Evolutionary conservation across 2,888 invertebrate genomes (phyloP).

Genomic region (Chloromyia formosa): DNA sequence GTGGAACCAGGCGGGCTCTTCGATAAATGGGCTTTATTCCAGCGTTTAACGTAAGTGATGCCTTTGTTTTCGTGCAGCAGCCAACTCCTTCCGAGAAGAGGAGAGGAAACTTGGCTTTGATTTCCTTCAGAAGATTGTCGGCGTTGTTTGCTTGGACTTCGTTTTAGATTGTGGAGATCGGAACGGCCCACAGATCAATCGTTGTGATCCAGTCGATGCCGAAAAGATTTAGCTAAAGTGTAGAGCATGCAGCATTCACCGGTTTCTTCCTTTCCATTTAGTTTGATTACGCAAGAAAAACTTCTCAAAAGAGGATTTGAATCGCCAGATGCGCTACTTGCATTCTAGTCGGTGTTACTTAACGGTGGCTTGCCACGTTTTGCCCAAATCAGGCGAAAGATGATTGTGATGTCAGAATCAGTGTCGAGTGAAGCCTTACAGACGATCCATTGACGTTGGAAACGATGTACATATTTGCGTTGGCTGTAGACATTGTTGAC

Average conservation of each 20-base stretch:
- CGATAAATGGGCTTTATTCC: slow-evolving; percentile 12
- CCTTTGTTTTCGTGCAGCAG: slow-evolving; percentile 5
- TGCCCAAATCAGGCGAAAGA: slow-evolving; percentile 3
- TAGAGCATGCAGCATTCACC: slow-evolving; percentile 9
- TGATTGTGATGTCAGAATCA: slow-evolving; percentile 17
- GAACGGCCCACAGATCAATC: slow-evolving; percentile 2
- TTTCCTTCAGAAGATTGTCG: slow-evolving; percentile 10
- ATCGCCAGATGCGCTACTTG: slow-evolving; percentile 34
- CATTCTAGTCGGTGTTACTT: neutral
- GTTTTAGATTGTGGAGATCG: neutral
- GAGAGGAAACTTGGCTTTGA: slow-evolving; percentile 26
- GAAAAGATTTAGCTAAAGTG: slow-evolving; percentile 10
- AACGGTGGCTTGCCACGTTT: slow-evolving; percentile 31
- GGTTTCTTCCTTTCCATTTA: neutral
- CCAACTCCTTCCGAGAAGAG: slow-evolving; percentile 24
- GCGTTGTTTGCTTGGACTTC: slow-evolving; percentile 3
- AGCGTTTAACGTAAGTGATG: neutral
- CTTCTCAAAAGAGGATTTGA: neutral
- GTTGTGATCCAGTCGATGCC: slow-evolving; percentile 27
- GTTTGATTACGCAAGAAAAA: slow-evolving; percentile 22
- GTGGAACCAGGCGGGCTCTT: slow-evolving; percentile 8
- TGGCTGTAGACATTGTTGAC: neutral
- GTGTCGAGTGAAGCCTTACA: neutral
- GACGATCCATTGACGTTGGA: neutral
- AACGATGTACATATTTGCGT: neutral